These are phyloP conservation scores for Puma concolor DNA, from an alignment of 2,113 vertebrate species.

Conservation along the genomic window DNA sequence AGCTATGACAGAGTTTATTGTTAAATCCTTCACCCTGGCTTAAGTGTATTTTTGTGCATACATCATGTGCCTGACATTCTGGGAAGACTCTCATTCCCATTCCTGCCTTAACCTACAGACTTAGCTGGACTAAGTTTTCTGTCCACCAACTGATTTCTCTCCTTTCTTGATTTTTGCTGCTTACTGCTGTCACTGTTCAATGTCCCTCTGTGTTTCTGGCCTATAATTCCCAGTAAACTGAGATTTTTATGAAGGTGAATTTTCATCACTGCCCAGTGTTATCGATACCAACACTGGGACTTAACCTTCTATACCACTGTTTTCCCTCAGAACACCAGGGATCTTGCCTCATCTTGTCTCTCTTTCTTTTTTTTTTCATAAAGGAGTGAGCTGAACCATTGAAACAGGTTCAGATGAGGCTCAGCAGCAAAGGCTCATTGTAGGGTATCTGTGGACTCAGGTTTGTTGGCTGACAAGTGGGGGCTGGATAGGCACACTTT, in stretches of 20 bases:
- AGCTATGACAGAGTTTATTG: not conserved
- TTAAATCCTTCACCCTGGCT: not conserved
- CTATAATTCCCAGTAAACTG: not conserved
- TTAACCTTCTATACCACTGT: not conserved
- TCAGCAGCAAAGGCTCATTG: not conserved
- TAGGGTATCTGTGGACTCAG: not conserved
- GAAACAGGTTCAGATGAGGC: not conserved
- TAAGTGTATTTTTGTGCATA: not conserved
- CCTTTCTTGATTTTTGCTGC: not conserved
- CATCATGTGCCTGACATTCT: not conserved
- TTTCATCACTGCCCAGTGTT: not conserved
- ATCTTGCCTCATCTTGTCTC: not conserved
- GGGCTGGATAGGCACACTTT: not conserved
- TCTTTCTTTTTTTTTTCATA: not conserved
- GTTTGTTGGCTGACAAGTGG: not conserved
- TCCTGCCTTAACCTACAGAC: not conserved
- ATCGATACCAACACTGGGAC: not conserved
- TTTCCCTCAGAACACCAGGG: not conserved
- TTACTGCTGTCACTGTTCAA: not conserved
- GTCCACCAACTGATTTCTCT: not conserved
- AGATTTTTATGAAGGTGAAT: not conserved
- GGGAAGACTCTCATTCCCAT: not conserved
- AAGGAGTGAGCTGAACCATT: not conserved
- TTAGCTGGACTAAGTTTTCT: not conserved
- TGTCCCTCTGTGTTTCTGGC: not conserved